Evolutionary conservation across 1,140 invertebrate species (phyloP).

Genomic region (Panulirus ornatus): DNA sequence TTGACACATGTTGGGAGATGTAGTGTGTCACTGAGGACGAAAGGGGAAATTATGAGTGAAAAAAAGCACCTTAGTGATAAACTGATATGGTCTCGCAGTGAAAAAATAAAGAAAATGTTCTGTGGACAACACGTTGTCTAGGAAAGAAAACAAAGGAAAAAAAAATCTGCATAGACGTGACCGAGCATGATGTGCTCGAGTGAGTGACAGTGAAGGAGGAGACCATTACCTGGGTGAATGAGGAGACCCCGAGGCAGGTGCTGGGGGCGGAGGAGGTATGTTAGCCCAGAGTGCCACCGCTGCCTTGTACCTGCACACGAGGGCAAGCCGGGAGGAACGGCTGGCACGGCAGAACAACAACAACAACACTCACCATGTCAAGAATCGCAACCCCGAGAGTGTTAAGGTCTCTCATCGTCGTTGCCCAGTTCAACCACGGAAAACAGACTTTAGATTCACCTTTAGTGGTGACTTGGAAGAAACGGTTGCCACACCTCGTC

Average conservation of each 20-base stretch:
- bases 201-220: not conserved
- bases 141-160: too few relatives aligned
- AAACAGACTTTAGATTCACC: not conserved
- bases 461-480: not conserved
- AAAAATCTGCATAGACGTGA: not conserved
- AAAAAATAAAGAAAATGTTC: too few relatives aligned
- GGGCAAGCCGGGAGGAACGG: constrained; percentile 31
- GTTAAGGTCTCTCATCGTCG: not conserved
- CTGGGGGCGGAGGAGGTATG: constrained; percentile 19
- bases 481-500: not conserved
- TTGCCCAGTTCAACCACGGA: not conserved
- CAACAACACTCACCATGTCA: constrained; percentile 39
- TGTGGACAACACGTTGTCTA: too few relatives aligned
- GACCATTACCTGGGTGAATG: too few relatives aligned
- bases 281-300: constrained; percentile 57
- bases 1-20: too few relatives aligned
- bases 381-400: constrained; percentile 17
- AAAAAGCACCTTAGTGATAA: too few relatives aligned
- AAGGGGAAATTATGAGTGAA: too few relatives aligned
- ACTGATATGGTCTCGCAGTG: too few relatives aligned
- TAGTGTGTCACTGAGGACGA: too few relatives aligned
- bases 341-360: constrained; percentile 14
- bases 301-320: constrained; percentile 56
- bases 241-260: too few relatives aligned
- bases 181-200: not conserved